Evolutionary conservation across 2,888 invertebrate genomes (phyloP), one percentile per base, ranked within the genome.

Genomic region (Limnephilus lunatus): DNA sequence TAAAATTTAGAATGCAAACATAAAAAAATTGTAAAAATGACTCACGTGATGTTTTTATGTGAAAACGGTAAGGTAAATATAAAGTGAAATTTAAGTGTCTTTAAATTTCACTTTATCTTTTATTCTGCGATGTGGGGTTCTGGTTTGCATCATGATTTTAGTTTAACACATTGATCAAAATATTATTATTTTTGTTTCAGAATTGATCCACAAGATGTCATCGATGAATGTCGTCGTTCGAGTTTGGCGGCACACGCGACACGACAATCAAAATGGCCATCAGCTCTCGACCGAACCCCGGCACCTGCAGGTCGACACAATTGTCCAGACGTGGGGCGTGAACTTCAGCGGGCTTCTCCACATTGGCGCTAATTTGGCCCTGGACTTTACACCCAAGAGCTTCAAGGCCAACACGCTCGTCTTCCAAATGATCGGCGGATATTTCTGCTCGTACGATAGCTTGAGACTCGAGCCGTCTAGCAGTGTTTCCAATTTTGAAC

Each of bases 351-450:
- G 99, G 0, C 96, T 99, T 25, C 96, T 98, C 90, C 98, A 98
- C 94, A 96, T 98, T 85, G 97, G 98, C 89, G 97, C 97, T 89
- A 97, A 97, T 94, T 95, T 97, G 91, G 96, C 97, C 87, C 97
- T 98, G 19, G 96, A 96, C 94, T 97, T 97, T 94, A 97, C 97
- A 83, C 97, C 97, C 3, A 96, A 96, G 91, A 96, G 97, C 94
- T 97, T 98, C 94, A 96, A 96, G 94, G 96, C 96, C 93, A 98
- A 98, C 95, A 97, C 98, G 85, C 95, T 98, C 94, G 97, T 99
- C 94, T 98, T 99, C 95, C 97, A 98, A 95, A 97, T 99, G 97
- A 98, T 98, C 93, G 98, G 98, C 81, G 98, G 98, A 5, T 98
- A 97, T 94, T 99, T 99, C 95, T 98, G 98, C 81, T 97, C 97